Conservation (phyloP, 2,113 vertebrate genomes). For the Caretta caretta region DNA sequence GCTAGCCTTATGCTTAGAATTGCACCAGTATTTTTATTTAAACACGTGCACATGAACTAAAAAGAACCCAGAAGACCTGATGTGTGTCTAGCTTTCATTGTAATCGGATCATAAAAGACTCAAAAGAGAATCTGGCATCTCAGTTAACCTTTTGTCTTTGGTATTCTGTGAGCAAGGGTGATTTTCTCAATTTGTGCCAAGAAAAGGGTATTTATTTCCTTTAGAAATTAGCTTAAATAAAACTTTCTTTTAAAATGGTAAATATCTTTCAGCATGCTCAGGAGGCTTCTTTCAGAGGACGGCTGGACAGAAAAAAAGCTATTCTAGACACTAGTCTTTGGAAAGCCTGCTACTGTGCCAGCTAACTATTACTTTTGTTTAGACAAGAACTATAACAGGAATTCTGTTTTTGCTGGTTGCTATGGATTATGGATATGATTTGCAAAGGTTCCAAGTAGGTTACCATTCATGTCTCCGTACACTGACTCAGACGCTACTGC, state of each 20-base stretch:
- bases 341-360: background rate
- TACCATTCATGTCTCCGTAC: background rate
- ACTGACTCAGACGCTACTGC: background rate
- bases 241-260: background rate
- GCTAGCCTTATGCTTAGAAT: slow-evolving; percentile 22
- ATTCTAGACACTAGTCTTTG: background rate
- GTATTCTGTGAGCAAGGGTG: background rate
- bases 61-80: slow-evolving; percentile 7
- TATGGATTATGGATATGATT: background rate
- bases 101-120: background rate
- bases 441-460: background rate
- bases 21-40: slow-evolving; percentile 8
- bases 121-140: background rate
- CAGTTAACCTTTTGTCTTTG: slow-evolving; percentile 15
- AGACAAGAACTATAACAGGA: background rate
- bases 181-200: background rate
- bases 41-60: background rate
- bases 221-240: background rate
- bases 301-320: background rate
- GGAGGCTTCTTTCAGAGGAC: background rate
- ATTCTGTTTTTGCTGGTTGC: background rate
- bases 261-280: background rate
- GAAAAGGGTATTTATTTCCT: background rate
- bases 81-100: background rate
- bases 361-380: background rate